Evolutionary conservation across 2,888 invertebrate genomes (phyloP), one percentile per base, ranked within the genome.

Genomic region (Eledona agricola): DNA sequence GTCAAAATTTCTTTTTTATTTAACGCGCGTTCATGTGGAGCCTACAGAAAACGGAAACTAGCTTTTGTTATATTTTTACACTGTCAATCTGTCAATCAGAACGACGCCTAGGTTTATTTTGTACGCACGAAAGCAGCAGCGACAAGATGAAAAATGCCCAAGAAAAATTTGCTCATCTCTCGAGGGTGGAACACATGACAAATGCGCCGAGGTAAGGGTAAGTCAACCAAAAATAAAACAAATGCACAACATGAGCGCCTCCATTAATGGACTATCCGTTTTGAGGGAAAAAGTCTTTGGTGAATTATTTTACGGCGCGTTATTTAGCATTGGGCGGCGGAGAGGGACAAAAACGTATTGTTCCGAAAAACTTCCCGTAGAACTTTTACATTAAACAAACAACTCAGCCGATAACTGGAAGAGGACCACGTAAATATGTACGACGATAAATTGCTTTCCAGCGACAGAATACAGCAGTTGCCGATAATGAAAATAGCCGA

Each of bases 401-500:
- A 32, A 17, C 17, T 9, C 20, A 11, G 4, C 4, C 10, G 12
- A 31, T 31, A 7, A 12, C 16, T 1, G 7, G 7, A 7, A 26
- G 1, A 23, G 1, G 12, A 26, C 10, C 20, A 43, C 16, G 11
- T 40, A 40, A 40, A 40, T 40, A 40, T 40, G 19, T 19, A 49
- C 51, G 29, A 51, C 62, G 51, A 62, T 69, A 67, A 63, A 66
- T 67, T 65, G 66, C 60, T 58, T 62, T 55, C 58, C 56, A 59
- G 62, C 59, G 70, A 67, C 69, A 68, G 64, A 62, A 61, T 58
- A 66, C 66, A 66, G 65, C 69, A 64, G 65, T 69, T 66, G 60
- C 61, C 63, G 63, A 68, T 69, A 68, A 69, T 70, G 67, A 68
- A 66, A 68, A 67, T 68, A 60, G 64, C 63, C 61, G 60, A 64